These are phyloP conservation scores for Centropus bengalensis DNA, from an alignment of 2,113 vertebrate species.

Conservation along the genomic window DNA sequence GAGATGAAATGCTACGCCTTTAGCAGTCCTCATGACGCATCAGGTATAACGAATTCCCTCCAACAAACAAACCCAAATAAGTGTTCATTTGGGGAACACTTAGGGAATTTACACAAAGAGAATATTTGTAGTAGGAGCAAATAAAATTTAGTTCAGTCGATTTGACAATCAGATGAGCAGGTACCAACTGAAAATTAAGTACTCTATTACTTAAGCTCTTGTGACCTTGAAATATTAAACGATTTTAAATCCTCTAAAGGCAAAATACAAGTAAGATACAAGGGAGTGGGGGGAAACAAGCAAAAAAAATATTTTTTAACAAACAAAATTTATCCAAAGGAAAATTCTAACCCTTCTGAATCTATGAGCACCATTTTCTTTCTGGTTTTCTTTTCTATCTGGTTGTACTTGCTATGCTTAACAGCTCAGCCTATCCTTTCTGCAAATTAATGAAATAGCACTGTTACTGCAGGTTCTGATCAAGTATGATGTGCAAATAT, in stretches of 20 bases:
- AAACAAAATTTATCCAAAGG: neutral
- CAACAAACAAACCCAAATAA: slow-evolving; percentile 3
- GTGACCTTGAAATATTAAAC: neutral
- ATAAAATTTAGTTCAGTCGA: neutral
- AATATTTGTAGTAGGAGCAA: neutral
- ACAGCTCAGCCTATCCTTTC: neutral
- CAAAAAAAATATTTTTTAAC: neutral
- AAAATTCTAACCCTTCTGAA: neutral
- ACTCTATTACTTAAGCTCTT: neutral
- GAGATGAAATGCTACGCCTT: slow-evolving; percentile 15
- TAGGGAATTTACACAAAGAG: neutral
- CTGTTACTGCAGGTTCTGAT: slow-evolving; percentile 1
- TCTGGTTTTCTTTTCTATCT: neutral
- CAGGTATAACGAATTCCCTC: slow-evolving; percentile 24
- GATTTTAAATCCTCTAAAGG: neutral
- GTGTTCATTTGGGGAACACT: neutral
- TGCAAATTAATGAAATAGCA: slow-evolving; percentile 11
- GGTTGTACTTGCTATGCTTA: neutral
- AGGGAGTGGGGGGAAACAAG: neutral
- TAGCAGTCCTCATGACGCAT: neutral
- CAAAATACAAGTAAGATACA: neutral
- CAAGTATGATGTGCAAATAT: neutral
- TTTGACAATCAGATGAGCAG: neutral
- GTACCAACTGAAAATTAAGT: neutral
- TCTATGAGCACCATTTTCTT: neutral